Evolutionary conservation across 35 echinoderm and acorn worm genomes (phyloP), one percentile per base, ranked within the genome.

Genomic region (Ophioderma brevispina): DNA sequence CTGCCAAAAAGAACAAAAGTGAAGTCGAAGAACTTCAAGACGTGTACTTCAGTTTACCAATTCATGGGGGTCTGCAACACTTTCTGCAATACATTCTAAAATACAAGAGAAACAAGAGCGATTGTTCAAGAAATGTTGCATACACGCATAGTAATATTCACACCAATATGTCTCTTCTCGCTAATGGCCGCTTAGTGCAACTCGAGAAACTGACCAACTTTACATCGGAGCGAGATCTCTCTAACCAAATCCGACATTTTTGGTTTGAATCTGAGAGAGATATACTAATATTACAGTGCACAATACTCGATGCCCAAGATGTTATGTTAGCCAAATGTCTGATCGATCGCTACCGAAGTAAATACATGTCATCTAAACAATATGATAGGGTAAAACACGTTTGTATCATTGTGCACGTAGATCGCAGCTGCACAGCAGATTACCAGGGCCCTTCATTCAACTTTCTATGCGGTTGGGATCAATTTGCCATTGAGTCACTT

Each of bases 81-180:
- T 87, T 77, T 70, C 23, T 70, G 28, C 46, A 52, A 21, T 8
- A n/a, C n/a, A n/a, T n/a, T n/a, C n/a, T n/a, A n/a, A n/a, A n/a
- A n/a, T n/a, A 52, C 8, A 18, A 70, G 10, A 13, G 6, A 3
- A 6, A 70, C 10, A 30, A 6, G 3, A 6, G n/a, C 23, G 1
- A 25, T 15, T 25, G 2, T 70, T 6, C 6, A 30, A 70, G n/a
- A 25, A 15, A 15, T 18, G 28, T 70, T 4, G 23, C 78, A 38
- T 87, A 87, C 75, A 87, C 85, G 10, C 75, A 77, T 52, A 77
- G 85, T 31, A 87, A 35, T 40, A 78, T 87, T 70, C 75, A 87
- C 36, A 25, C 35, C 40, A 75, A 87, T 32, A 18, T 87, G 15
- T 1, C 6, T n/a, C 17, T 15, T 11, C 43, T 25, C 78, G 1